phyloP scores from a whole-genome alignment of 2,888 invertebrate genomes.

The Diabrotica balteata region DNA sequence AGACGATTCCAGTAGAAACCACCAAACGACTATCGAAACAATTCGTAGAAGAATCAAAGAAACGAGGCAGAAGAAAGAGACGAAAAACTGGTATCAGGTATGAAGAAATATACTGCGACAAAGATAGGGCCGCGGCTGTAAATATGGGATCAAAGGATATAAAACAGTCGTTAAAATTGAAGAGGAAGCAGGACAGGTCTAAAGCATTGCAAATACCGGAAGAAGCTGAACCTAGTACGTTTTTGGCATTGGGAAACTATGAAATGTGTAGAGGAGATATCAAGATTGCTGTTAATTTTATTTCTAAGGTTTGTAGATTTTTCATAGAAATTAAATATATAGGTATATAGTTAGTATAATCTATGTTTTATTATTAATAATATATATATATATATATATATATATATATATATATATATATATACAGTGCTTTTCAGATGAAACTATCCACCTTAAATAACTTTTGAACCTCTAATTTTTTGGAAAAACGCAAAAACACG shows the following conservation, averaged over 20 bases:
- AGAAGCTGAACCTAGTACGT: constrained; percentile 79
- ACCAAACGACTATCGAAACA: constrained; percentile 40
- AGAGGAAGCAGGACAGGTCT: constrained; percentile 79
- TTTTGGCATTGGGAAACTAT: constrained; percentile 77
- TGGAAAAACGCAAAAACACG: too few species aligned
- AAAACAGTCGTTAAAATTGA: constrained; percentile 82
- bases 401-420: too few species aligned
- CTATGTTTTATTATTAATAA: too few species aligned
- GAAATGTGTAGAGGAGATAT: constrained; percentile 79
- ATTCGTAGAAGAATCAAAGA: constrained; percentile 47
- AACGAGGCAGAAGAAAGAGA: constrained; percentile 51
- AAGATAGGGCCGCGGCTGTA: constrained; percentile 89
- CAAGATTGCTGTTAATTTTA: constrained; percentile 75
- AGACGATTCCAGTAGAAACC: constrained; percentile 41
- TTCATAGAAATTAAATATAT: too few species aligned
- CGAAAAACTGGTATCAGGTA: constrained; percentile 44
- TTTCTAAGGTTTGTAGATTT: constrained; percentile 70
- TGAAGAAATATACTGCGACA: constrained; percentile 88
- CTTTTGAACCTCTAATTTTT: too few species aligned
- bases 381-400: too few species aligned
- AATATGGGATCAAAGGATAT: constrained; percentile 88
- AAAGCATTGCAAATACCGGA: constrained; percentile 76
- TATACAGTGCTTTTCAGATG: too few species aligned
- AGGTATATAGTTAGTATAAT: too few species aligned
- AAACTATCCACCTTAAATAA: too few species aligned